Percentiles rank a stretch among this genome's conserved stretches.
These are phyloP conservation scores for Eupithecia exiguata DNA, from an alignment of 2,888 invertebrate species.

Conservation along the genomic window DNA sequence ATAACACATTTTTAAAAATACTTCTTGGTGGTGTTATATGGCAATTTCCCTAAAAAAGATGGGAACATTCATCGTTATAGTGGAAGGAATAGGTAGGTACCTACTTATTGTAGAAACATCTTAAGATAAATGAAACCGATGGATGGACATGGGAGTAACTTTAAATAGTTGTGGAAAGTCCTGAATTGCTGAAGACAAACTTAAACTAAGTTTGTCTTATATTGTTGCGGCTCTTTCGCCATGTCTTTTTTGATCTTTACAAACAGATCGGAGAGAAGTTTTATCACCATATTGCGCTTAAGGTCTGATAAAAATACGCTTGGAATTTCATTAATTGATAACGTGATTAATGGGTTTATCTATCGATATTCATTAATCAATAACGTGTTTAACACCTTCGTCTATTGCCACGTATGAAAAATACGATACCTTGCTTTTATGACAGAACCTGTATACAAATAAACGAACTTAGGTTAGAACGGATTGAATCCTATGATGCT, in stretches of 20 bases:
- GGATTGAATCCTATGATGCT: slow-evolving; percentile 6
- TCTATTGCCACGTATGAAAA: neutral
- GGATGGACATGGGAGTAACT: neutral
- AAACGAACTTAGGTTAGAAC: slow-evolving; percentile 6
- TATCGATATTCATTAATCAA: neutral
- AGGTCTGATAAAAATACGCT: neutral
- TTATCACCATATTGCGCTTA: slow-evolving; percentile 4
- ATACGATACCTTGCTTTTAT: neutral
- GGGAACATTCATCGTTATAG: neutral
- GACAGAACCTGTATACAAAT: neutral
- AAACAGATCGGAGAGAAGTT: slow-evolving; percentile 4
- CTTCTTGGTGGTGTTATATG: neutral
- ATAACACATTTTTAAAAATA: neutral
- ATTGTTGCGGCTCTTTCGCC: slow-evolving; percentile 14
- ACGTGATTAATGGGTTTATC: neutral
- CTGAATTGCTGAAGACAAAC: neutral
- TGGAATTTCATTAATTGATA: neutral
- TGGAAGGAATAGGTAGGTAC: neutral
- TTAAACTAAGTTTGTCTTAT: too few relatives aligned
- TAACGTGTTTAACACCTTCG: neutral
- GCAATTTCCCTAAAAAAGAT: neutral
- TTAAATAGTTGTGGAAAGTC: neutral
- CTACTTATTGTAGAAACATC: neutral
- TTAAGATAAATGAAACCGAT: neutral
- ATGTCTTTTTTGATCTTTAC: neutral